Evolutionary conservation across 2,113 vertebrate genomes (phyloP), one percentile per base, ranked within the genome.

Genomic region (Rhea pennata): DNA sequence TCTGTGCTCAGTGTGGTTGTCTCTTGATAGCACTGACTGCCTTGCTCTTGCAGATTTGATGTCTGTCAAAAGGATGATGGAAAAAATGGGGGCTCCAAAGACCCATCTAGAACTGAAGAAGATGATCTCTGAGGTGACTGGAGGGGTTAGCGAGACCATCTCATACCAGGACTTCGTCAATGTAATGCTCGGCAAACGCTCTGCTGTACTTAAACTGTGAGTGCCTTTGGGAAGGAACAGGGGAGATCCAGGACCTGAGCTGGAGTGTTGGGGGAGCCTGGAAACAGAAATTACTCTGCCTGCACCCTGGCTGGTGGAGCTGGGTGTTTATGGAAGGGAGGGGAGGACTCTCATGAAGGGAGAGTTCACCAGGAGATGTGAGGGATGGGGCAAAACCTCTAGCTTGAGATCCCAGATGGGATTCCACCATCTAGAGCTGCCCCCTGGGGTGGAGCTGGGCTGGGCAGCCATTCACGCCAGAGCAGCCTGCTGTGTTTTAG

Each of bases 61-160:
- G 99, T 99, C 98, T 36, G 98, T 99, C 87, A 99, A 99, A 97
- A 98, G 98, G 95, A 99, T 99, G 99, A 99, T 99, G 99, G 99
- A 99, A 98, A 99, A 99, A 94, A 93, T 99, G 31, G 99, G 99
- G 13, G 99, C 99, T 21, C 99, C 99, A 0, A 99, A 99, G 97
- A 99, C 99, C 36, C 99, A 99, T 96, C 95, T 99, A 73, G 99
- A 99, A 97, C 97, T 99, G 97, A 99, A 99, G 96, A 99, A 98
- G 93, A 99, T 99, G 99, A 99, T 99, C n/a, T 97, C 98, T 0
- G 99, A 99, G 94, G 99, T 99, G 97, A 99, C 99, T 0, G 99
- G 99, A 2, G 99, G 98, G 44, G 98, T 96, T 96, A 99, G 99
- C 2, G 98, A 99, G 93, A 99, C 99, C 80, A 99, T 99, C 97